Base-by-base conservation (phyloP, 1,140 invertebrate genomes). In the Augochlora pura region DNA sequence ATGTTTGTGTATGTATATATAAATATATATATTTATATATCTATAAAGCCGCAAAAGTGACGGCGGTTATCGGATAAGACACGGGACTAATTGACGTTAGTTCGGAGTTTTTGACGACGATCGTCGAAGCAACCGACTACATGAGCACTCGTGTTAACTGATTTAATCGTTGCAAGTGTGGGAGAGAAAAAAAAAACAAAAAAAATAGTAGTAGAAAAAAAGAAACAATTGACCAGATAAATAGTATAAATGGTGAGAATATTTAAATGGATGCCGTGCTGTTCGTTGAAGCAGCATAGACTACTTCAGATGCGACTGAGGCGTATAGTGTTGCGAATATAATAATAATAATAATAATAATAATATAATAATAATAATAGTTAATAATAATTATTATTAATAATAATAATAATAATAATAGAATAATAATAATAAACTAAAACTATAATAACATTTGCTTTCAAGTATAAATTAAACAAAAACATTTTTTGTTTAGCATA, bases 391-490 rank as follows among this genome's bases (percentile, higher is more conserved):
- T 83, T 78, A 81, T 73, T 83, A 4, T 32, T 86, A 82, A 83
- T 90, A 86, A 81, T 81, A 85, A 85, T 85, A 80, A 85, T 89
- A 86, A 75, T 79, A 77, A 84, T 83, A 68, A 49, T 18, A 75
- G 18, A 85, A 87, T 88, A 81, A 81, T 86, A 86, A 81, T 83
- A 82, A 88, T 88, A 77, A 90, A 86, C 82, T 87, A 88, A 91
- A 87, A 90, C 86, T 90, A 91, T 81, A 87, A 87, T 88, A 91
- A 90, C 87, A 90, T 90, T 86, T 87, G 79, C 70, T 85, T 87
- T 86, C 83, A 83, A 80, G 60, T 90, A 90, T 91, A 91, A 91
- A 90, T 90, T 90, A 90, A 91, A 90, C 79, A 86, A 90, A 90
- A 90, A 90, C 82, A 87, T 85, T 83, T 86, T 63, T 88, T 82